Conservation (phyloP, 2,113 vertebrate genomes). For the Bos indicus region DNA sequence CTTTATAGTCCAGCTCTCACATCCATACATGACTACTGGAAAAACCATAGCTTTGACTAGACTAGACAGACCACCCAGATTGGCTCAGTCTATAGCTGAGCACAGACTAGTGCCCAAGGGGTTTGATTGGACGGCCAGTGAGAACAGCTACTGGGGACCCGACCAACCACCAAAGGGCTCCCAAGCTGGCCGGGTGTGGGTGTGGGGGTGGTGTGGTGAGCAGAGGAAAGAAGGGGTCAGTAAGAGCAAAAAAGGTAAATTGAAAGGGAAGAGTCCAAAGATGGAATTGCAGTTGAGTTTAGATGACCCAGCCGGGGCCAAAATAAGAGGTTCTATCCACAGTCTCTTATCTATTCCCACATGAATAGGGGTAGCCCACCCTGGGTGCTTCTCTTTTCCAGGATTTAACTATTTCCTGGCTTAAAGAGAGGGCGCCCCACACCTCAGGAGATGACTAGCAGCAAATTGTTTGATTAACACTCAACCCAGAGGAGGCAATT, state of each 20-base stretch:
- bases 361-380: background rate
- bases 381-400: background rate
- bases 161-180: background rate
- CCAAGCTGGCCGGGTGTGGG: background rate
- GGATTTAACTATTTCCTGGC: background rate
- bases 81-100: background rate
- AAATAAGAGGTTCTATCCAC: background rate
- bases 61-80: background rate
- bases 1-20: background rate
- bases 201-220: background rate
- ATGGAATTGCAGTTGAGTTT: background rate
- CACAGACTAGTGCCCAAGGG: background rate
- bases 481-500: background rate
- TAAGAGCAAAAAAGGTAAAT: background rate
- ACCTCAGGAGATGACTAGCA: background rate
- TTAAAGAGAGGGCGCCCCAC: background rate
- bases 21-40: background rate
- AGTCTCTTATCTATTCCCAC: background rate
- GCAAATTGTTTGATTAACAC: constrained; percentile 8
- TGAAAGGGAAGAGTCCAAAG: background rate
- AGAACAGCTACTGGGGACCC: background rate
- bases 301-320: background rate
- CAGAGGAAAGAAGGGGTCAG: background rate
- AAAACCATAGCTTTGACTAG: background rate
- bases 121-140: background rate